Evolutionary conservation across 2,797 vertebrate genomes (phyloP).

Genomic region (Myoxocephalus aenaeus): DNA sequence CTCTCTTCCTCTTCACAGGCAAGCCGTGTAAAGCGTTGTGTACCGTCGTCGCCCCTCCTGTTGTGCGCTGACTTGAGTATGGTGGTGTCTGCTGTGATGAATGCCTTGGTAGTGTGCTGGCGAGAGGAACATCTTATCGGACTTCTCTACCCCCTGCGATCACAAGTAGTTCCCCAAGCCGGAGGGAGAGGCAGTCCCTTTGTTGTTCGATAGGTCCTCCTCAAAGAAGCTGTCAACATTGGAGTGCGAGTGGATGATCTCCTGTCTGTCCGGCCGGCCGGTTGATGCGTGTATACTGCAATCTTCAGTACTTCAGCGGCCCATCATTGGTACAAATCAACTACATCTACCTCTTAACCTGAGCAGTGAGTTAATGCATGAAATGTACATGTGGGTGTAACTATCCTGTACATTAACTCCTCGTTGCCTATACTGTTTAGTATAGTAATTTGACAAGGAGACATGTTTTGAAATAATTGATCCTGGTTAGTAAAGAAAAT

Average conservation of each 20-base stretch:
- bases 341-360: conserved; percentile 75
- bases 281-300: conserved; percentile 62
- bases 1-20: conserved; percentile 87
- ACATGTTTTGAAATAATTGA: conserved; percentile 9
- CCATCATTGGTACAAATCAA: conserved; percentile 70
- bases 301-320: conserved; percentile 58
- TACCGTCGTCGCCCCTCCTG: conserved; percentile 72
- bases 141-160: conserved; percentile 72
- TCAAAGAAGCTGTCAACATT: conserved; percentile 68
- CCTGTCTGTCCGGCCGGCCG: conserved; percentile 61
- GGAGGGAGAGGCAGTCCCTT: conserved; percentile 70
- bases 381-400: conserved; percentile 80
- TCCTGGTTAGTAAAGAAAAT: not conserved
- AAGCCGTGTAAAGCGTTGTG: conserved; percentile 79
- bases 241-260: conserved; percentile 78
- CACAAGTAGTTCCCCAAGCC: conserved; percentile 76
- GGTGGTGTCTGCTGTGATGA: conserved; percentile 83
- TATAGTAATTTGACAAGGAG: conserved; percentile 9
- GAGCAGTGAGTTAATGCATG: conserved; percentile 84
- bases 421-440: conserved; percentile 32
- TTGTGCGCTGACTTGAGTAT: conserved; percentile 80
- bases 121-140: conserved; percentile 76
- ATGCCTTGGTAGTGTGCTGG: conserved; percentile 81
- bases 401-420: conserved; percentile 70
- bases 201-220: conserved; percentile 81